Conservation (phyloP, 2,797 vertebrate genomes). For the Tragopan temminckii region DNA sequence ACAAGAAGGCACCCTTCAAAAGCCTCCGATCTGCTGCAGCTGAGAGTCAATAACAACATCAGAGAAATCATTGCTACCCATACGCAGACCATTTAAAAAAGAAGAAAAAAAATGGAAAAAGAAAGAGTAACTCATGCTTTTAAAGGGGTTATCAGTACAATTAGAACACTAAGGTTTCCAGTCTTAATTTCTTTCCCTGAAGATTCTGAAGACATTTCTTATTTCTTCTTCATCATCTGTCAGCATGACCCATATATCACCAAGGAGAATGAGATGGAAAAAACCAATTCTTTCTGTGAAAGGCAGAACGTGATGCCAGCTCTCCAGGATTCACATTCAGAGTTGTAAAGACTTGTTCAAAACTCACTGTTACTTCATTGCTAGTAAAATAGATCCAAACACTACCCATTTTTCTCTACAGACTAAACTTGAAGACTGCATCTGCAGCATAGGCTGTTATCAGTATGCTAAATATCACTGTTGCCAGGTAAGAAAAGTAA, state of each 20-base stretch:
- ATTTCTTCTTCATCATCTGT: not conserved
- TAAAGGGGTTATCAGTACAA: slow-evolving; percentile 1
- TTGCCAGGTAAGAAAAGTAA: not conserved
- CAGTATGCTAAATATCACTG: not conserved
- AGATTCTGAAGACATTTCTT: not conserved
- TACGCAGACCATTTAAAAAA: not conserved
- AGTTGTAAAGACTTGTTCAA: not conserved
- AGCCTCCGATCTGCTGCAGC: not conserved
- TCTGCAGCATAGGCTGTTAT: not conserved
- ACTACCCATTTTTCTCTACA: not conserved
- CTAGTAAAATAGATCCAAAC: not conserved
- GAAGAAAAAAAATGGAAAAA: too few relatives aligned
- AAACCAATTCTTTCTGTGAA: not conserved
- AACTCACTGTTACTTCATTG: not conserved
- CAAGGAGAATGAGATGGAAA: not conserved
- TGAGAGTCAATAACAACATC: not conserved
- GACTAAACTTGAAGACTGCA: not conserved
- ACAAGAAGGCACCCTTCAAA: not conserved
- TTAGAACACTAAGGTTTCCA: not conserved
- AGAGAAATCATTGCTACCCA: not conserved
- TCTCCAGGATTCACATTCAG: not conserved
- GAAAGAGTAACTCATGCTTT: not conserved
- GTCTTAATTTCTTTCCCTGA: not conserved
- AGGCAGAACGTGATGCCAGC: not conserved
- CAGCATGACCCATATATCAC: not conserved